phyloP scores from a whole-genome alignment of 1,140 invertebrate species.

The Bombus sylvicola region DNA sequence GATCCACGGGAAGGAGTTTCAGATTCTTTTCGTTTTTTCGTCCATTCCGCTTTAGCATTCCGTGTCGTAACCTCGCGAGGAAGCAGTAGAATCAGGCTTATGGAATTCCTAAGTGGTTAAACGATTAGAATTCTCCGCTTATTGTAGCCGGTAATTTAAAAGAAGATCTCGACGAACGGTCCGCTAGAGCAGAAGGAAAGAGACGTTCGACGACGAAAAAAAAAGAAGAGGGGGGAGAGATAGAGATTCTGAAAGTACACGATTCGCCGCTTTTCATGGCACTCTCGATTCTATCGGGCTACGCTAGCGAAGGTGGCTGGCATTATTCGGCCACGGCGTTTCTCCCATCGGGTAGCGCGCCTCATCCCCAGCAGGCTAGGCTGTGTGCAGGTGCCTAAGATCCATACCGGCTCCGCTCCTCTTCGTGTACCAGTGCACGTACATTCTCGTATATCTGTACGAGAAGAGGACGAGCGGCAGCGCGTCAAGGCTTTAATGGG shows the following conservation, averaged over 20 bases:
- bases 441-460: constrained; percentile 39
- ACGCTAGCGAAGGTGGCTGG: constrained; percentile 3
- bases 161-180: background rate
- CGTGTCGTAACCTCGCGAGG: background rate
- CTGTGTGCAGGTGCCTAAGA: constrained; percentile 43
- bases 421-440: constrained; percentile 17
- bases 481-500: constrained; percentile 79
- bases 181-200: background rate
- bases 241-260: background rate
- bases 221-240: background rate
- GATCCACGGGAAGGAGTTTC: background rate
- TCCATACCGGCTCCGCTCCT: constrained; percentile 4
- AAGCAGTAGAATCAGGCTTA: background rate
- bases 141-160: background rate
- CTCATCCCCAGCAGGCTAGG: background rate
- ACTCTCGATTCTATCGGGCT: constrained; percentile 36
- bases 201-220: background rate
- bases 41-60: background rate
- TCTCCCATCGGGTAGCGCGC: constrained; percentile 11
- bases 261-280: constrained; percentile 28
- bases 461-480: constrained; percentile 64
- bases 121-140: constrained; percentile 4
- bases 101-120: background rate
- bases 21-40: background rate
- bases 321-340: constrained; percentile 54